Percentiles rank a stretch among this genome's conserved stretches.
Evolutionary conservation across 2,888 invertebrate species (phyloP).

Genomic region (Aporophyla lueneburgensis): DNA sequence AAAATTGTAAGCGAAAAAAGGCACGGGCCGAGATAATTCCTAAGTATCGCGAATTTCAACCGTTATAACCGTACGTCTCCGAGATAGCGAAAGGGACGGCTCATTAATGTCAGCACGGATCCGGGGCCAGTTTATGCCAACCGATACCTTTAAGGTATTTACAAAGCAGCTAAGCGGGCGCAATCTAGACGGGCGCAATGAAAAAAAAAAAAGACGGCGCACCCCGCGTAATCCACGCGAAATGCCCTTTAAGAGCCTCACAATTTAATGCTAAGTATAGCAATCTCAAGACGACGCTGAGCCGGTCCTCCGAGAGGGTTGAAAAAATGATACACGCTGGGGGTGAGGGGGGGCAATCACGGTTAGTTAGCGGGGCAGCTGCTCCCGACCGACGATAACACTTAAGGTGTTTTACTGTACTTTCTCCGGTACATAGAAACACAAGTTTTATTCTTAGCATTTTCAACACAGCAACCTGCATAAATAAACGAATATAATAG

Average conservation of each 20-base stretch:
- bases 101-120: constrained; percentile 88
- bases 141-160: constrained; percentile 90
- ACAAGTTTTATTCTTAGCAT: constrained; percentile 68
- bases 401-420: constrained; percentile 82
- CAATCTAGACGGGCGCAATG: constrained; percentile 82
- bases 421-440: constrained; percentile 72
- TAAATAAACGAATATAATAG: constrained; percentile 25
- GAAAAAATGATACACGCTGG: constrained; percentile 86
- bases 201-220: constrained; percentile 82
- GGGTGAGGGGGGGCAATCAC: constrained; percentile 78
- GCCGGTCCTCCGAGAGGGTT: constrained; percentile 82
- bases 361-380: constrained; percentile 87
- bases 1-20: constrained; percentile 77
- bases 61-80: constrained; percentile 85
- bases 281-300: constrained; percentile 85
- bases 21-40: constrained; percentile 77
- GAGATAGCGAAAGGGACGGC: constrained; percentile 87
- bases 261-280: constrained; percentile 90
- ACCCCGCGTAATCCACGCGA: constrained; percentile 83
- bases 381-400: constrained; percentile 80
- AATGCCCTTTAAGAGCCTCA: constrained; percentile 86
- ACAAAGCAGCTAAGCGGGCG: constrained; percentile 85
- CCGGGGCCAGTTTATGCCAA: constrained; percentile 83
- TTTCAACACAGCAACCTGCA: constrained; percentile 47
- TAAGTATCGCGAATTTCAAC: constrained; percentile 79